These are phyloP conservation scores for Oncorhynchus nerka DNA, from an alignment of 2,113 vertebrate species.

Conservation along the genomic window DNA sequence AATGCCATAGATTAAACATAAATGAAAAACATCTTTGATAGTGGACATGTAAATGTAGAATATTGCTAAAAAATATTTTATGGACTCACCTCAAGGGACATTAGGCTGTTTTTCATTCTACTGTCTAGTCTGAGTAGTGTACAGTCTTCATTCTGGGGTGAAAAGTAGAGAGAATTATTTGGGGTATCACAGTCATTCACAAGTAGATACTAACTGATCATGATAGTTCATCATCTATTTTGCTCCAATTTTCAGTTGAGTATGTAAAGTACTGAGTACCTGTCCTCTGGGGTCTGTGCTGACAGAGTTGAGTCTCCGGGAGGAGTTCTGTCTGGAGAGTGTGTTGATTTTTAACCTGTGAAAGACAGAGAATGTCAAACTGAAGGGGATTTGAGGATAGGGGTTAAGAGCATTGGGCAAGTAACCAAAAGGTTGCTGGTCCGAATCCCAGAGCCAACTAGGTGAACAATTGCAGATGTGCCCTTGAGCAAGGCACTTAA, in stretches of 20 bases:
- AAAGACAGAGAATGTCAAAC: not conserved
- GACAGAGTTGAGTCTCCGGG: constrained; percentile 84
- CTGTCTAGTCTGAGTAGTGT: constrained; percentile 70
- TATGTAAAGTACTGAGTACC: constrained; percentile 56
- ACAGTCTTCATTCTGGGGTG: constrained; percentile 73
- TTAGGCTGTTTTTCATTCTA: constrained; percentile 78
- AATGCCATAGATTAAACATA: not conserved
- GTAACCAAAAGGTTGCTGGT: too few species aligned
- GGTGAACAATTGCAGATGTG: too few species aligned
- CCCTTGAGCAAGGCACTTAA: too few species aligned
- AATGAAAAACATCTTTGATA: not conserved
- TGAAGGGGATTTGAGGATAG: not conserved
- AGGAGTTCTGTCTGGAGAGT: constrained; percentile 83
- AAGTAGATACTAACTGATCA: too few species aligned
- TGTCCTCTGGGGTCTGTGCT: constrained; percentile 76
- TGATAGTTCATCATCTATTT: too few species aligned
- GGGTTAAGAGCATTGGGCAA: not conserved
- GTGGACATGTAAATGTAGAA: not conserved
- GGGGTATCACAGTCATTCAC: too few species aligned
- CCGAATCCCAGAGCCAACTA: too few species aligned
- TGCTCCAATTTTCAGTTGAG: not conserved
- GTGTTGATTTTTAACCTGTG: constrained; percentile 83
- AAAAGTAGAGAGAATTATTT: too few species aligned
- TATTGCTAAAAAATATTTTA: not conserved
- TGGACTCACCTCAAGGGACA: constrained; percentile 82